A percentile compares a stretch with the other conserved stretches of the same genome.
phyloP scores from a whole-genome alignment of 2,797 vertebrate genomes.

The Oreortyx pictus region DNA sequence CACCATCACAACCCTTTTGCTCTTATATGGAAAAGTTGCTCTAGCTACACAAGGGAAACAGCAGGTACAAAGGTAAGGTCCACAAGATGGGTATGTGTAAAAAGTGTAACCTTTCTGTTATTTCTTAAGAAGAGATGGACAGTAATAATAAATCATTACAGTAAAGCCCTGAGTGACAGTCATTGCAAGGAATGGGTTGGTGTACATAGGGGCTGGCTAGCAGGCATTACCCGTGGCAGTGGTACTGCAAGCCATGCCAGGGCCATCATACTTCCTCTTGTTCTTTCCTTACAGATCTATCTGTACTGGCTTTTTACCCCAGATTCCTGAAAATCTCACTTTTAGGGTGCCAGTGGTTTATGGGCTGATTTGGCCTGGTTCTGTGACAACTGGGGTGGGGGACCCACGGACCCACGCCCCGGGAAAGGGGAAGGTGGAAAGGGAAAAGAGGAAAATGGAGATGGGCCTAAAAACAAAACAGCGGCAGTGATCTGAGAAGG shows the following conservation, averaged over 20 bases:
- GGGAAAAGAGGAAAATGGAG: too few species aligned
- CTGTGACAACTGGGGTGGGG: too few species aligned
- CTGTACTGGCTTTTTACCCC: not conserved
- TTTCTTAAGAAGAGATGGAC: not conserved
- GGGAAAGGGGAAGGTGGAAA: too few species aligned
- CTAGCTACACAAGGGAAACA: not conserved
- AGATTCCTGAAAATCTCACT: not conserved
- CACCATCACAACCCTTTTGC: not conserved
- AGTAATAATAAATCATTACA: not conserved
- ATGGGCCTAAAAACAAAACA: too few species aligned
- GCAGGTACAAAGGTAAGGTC: not conserved
- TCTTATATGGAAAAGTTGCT: not conserved
- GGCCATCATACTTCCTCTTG: rapidly evolving
- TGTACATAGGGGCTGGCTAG: not conserved
- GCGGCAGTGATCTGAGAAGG: too few species aligned
- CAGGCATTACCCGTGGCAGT: not conserved
- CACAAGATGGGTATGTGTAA: not conserved
- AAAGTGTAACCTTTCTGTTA: not conserved
- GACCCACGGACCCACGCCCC: too few species aligned
- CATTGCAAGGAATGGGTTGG: not conserved
- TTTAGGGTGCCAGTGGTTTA: not conserved
- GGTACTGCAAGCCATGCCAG: not conserved
- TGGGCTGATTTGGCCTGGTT: too few species aligned
- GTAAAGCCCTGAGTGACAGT: not conserved
- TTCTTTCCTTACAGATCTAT: not conserved